These are phyloP conservation scores for Isurus oxyrinchus DNA, from an alignment of 2,113 vertebrate genomes.

Conservation along the genomic window DNA sequence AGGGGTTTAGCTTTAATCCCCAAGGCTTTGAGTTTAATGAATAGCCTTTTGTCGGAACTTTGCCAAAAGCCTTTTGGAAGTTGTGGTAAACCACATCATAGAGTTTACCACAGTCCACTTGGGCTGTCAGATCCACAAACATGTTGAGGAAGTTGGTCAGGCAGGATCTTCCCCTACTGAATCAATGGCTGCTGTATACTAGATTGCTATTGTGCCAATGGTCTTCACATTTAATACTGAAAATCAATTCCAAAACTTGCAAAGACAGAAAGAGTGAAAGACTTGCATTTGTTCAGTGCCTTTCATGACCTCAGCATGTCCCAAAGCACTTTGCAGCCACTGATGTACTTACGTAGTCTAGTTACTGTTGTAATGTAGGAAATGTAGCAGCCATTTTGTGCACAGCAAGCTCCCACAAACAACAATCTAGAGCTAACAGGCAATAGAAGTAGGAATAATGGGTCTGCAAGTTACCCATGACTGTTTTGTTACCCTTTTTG, in stretches of 20 bases:
- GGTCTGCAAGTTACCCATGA: neutral
- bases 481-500: no score
- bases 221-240: neutral
- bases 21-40: neutral
- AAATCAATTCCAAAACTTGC: neutral
- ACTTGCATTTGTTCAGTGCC: neutral
- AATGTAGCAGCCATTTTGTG: neutral
- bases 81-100: neutral
- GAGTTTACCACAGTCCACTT: neutral
- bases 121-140: neutral
- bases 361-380: neutral
- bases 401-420: neutral
- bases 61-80: neutral
- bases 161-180: neutral
- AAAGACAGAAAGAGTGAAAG: neutral
- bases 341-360: neutral
- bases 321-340: neutral
- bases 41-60: neutral
- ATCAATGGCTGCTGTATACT: neutral
- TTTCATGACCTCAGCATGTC: neutral
- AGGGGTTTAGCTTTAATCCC: neutral
- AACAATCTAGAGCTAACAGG: neutral
- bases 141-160: neutral
- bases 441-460: neutral
- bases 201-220: neutral